A percentile compares a stretch with the other conserved stretches of the same genome.
phyloP scores from a whole-genome alignment of 2,797 vertebrate genomes.

The Lacerta viridis region DNA sequence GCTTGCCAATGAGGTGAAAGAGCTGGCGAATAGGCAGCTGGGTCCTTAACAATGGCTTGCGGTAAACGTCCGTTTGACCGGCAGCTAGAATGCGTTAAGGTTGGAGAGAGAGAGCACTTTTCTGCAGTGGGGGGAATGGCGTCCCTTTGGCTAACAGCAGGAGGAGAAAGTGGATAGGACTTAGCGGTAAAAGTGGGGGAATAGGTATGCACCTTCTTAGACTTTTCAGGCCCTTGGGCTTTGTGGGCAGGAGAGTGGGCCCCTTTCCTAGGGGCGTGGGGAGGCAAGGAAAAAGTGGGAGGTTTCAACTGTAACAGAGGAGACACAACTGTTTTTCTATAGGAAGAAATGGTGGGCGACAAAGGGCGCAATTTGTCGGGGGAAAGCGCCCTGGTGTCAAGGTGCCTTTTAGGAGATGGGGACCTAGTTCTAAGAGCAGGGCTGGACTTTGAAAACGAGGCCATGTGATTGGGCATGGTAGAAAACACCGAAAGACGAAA shows the following conservation, averaged over 20 bases:
- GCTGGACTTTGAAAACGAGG: conserved; percentile 55
- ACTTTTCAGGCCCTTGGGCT: conserved; percentile 52
- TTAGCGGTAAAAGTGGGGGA: conserved; percentile 70
- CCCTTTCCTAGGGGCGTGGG: conserved; percentile 46
- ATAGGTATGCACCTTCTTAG: conserved; percentile 57
- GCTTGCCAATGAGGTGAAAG: conserved; percentile 36
- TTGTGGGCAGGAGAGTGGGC: conserved; percentile 29
- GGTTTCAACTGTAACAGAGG: conserved; percentile 47
- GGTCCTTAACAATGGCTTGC: conserved; percentile 25
- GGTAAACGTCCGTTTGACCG: conserved; percentile 46
- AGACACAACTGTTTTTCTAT: conserved; percentile 38
- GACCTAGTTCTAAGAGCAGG: background rate
- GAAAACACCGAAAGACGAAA: conserved; percentile 49
- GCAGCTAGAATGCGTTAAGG: conserved; percentile 58
- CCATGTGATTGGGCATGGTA: conserved; percentile 18
- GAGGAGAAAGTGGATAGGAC: conserved; percentile 60
- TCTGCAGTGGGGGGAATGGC: conserved; percentile 48
- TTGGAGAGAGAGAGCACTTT: conserved; percentile 58
- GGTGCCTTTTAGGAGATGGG: conserved; percentile 54
- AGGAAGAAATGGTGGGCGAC: conserved; percentile 32
- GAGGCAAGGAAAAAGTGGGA: conserved; percentile 25
- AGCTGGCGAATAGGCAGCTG: background rate
- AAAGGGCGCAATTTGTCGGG: conserved; percentile 46
- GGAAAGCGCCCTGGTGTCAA: conserved; percentile 27
- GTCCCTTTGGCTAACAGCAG: conserved; percentile 45